Base-by-base conservation (phyloP, 2,888 invertebrate genomes). In the Ennomos erosarius region DNA sequence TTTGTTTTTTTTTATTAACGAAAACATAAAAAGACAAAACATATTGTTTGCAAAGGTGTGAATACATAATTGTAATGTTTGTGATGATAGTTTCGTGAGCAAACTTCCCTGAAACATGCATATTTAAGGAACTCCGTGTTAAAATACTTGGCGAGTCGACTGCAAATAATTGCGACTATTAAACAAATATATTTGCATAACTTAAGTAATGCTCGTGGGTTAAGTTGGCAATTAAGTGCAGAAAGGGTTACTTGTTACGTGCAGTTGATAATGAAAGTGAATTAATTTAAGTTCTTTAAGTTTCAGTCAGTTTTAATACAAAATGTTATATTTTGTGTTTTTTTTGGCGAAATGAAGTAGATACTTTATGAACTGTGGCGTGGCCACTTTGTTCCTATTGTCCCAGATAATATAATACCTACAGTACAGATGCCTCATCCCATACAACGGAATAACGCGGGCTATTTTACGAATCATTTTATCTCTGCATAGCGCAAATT, bases 91-190 rank as follows among this genome's bases (percentile, higher is more conserved):
- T 42, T 42, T 49, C 26, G 26, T 26, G 26, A 26, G 4, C 26
- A 26, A 52, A 54, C 42, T 38, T 48, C 37, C 33, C 55, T 9
- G n/a, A 47, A 49, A 52, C 47, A 55, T 26, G 50, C 47, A 55
- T 26, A 67, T 58, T 56, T 56, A 38, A 55, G 38, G 51, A 48
- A 63, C 55, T 52, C 51, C 11, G 48, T 47, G 42, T 45, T 50
- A 16, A 55, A 59, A 59, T 63, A 55, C 59, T 57, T 36, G 9
- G 26, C 36, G 9, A 45, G 60, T 56, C 35, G 55, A 70, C 70
- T 81, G 79, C 70, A 63, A 68, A 68, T 81, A 77, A 81, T 76
- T 70, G 74, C 69, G 55, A 43, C 58, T 59, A 71, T 71, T 73
- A 51, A 37, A 73, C 68, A 67, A 68, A 62, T 66, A 54, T 58